phyloP scores from a whole-genome alignment of 1,140 invertebrate species.

The Atta texana region DNA sequence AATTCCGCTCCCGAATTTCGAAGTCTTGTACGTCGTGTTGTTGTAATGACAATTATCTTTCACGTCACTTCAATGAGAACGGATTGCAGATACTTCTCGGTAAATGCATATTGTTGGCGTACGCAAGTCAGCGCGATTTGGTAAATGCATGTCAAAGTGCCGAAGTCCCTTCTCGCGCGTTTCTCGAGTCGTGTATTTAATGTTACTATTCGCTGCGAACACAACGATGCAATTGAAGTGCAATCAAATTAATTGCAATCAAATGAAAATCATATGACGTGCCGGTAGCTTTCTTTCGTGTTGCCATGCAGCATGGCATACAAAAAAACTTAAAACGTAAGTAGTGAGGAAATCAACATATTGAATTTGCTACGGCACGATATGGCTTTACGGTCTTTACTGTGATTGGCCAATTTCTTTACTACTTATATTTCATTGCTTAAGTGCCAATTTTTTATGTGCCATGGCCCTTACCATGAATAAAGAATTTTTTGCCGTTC shows the following conservation, averaged over 20 bases:
- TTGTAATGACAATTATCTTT: constrained; percentile 16
- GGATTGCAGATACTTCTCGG: constrained; percentile 24
- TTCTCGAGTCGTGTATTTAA: constrained; percentile 35
- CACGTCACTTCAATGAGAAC: constrained; percentile 21
- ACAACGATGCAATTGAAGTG: neutral
- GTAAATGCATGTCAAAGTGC: constrained; percentile 28
- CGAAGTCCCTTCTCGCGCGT: neutral
- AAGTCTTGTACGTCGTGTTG: neutral
- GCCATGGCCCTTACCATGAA: neutral
- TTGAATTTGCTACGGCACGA: too few relatives aligned
- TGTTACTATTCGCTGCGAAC: neutral
- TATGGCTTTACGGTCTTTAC: too few relatives aligned
- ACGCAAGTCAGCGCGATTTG: constrained; percentile 17
- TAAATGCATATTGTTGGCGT: constrained; percentile 33
- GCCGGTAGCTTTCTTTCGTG: neutral
- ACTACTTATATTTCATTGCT: too few relatives aligned
- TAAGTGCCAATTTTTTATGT: too few relatives aligned
- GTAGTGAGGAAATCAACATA: too few relatives aligned
- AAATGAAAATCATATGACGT: constrained; percentile 14
- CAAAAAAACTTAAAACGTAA: too few relatives aligned
- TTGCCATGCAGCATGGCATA: too few relatives aligned
- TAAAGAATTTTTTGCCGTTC: neutral
- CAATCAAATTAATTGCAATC: neutral
- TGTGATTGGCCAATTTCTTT: too few relatives aligned
- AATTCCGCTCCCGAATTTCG: neutral